These are phyloP conservation scores for Boloria selene DNA, from an alignment of 2,888 invertebrate species.

Conservation along the genomic window DNA sequence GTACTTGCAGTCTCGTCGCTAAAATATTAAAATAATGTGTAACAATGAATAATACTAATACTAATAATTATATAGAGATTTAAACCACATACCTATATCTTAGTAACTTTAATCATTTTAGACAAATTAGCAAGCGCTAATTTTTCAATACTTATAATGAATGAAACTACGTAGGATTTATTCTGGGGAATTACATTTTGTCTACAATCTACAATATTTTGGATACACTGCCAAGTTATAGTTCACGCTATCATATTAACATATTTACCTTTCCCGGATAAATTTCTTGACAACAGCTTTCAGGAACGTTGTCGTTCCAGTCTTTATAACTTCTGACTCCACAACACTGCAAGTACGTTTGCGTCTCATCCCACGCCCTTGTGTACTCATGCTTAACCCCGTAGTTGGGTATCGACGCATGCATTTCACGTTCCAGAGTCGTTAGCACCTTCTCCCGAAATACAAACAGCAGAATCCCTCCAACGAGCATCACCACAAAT, in stretches of 20 bases:
- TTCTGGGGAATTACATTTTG: no score
- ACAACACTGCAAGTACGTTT: constrained; percentile 92
- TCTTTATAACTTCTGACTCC: constrained; percentile 89
- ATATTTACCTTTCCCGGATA: constrained; percentile 76
- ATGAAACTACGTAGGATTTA: no score
- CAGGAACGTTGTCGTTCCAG: constrained; percentile 88
- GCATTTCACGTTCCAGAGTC: constrained; percentile 90
- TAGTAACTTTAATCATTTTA: no score
- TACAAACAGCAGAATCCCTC: constrained; percentile 94
- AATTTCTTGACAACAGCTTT: constrained; percentile 89
- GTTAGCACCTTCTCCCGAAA: constrained; percentile 92
- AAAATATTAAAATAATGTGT: constrained; percentile 44
- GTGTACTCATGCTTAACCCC: constrained; percentile 87
- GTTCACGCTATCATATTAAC: constrained; percentile 48
- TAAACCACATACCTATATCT: neutral
- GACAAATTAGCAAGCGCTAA: no score
- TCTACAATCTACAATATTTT: no score
- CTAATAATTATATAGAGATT: neutral
- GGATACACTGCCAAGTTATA: no score
- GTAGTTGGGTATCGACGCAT: constrained; percentile 88
- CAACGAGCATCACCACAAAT: constrained; percentile 94
- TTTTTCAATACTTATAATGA: no score
- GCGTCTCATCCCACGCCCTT: constrained; percentile 94
- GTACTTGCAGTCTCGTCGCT: constrained; percentile 82
- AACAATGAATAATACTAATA: neutral